These are phyloP conservation scores for Myanophis thanlyinensis DNA, from an alignment of 2,113 vertebrate genomes.

Conservation along the genomic window DNA sequence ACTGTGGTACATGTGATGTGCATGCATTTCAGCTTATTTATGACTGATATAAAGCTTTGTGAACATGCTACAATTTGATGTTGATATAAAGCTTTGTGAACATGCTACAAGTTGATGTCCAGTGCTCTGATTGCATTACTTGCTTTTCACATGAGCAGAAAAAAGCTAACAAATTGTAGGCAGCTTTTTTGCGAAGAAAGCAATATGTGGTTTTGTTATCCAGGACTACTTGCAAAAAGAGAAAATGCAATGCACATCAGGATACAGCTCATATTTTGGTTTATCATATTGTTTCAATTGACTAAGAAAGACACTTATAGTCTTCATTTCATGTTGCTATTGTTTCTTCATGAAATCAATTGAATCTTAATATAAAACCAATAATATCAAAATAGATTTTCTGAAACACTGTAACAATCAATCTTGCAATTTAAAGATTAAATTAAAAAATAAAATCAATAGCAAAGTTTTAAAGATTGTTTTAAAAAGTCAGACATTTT, in stretches of 20 bases:
- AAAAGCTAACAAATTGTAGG: not conserved
- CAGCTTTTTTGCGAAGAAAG: not conserved
- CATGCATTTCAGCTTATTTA: not conserved
- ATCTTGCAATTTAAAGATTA: not conserved
- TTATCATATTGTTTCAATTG: not conserved
- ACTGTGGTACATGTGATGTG: not conserved
- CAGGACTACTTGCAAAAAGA: not conserved
- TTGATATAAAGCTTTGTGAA: not conserved
- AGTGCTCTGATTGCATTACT: not conserved
- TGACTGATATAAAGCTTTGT: not conserved
- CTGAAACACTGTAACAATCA: not conserved
- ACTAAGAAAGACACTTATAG: not conserved
- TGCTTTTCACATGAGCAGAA: not conserved
- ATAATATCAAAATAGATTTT: not conserved
- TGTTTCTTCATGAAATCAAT: not conserved
- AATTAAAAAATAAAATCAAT: not conserved
- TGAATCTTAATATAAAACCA: not conserved
- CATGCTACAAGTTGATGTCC: not conserved
- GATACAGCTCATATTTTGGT: not conserved
- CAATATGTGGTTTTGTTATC: not conserved
- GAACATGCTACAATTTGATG: not conserved
- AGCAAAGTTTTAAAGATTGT: not conserved
- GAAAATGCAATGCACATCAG: not conserved
- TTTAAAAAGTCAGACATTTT: not conserved
- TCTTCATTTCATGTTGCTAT: not conserved